Base-by-base conservation (phyloP, 2,113 vertebrate genomes). In the Desmodus rotundus region DNA sequence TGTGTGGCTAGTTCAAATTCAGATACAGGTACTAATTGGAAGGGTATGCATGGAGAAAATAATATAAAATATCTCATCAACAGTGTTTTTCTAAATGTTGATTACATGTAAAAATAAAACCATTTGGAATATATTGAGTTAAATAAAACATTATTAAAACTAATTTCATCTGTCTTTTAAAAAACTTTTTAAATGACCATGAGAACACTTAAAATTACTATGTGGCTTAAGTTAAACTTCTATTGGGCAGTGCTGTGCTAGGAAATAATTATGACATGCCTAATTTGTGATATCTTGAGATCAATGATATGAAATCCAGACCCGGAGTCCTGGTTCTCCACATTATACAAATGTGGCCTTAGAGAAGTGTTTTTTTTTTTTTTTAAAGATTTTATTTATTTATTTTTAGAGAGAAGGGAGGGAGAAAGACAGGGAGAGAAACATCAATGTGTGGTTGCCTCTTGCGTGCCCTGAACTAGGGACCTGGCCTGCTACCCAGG, bases 71-170 rank as follows among this genome's bases (percentile, higher is more conserved):
- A 87, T 91, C 2, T 88, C n/a, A 65, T 86, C 41, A 65, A 11
- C 67, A 17, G 7, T 43, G 63, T 87, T 58, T 77, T 16, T 58
- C 72, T 17, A 22, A 72, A 50, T 61, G 14, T 56, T 81, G 36
- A 81, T 86, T 87, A 45, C n/a, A 84, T 33, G 8, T 36, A 81
- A 58, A 95, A 96, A 36, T 74, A 43, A 95, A 96, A 87, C 84
- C 58, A 83, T 82, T 93, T 94, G 36, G 24, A 9, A 41, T 94
- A 61, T 54, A 47, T n/a, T 94, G 14, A 26, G 33, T 85, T 76
- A 93, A 76, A 41, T 36, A 56, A 93, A 86, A 58, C 14, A 61
- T 65, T 82, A 76, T 33, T 84, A 74, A 52, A 38, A 63, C 36
- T 61, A 83, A 61, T 77, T 94, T 91, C 12, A 43, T 74, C 6